Evolutionary conservation across 2,888 invertebrate genomes (phyloP).

Genomic region (Acanthoscelides obtectus): DNA sequence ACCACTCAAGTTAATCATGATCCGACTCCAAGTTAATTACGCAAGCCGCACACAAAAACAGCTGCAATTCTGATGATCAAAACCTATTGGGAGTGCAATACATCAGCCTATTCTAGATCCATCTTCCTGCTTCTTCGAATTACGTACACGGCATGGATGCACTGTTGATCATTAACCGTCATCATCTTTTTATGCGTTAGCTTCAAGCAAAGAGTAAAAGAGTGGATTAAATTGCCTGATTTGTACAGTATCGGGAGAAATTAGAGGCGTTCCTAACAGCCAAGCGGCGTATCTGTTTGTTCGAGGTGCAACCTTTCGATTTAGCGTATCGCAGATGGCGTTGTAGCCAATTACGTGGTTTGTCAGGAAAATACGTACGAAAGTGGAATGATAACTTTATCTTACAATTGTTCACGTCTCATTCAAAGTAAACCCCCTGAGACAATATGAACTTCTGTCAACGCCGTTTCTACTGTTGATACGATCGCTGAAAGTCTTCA

Average conservation of each 20-base stretch:
- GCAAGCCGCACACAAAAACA: neutral
- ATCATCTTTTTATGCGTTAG: neutral
- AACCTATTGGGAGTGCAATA: neutral
- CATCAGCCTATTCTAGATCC: neutral
- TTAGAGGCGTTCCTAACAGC: no score
- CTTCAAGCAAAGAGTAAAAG: neutral
- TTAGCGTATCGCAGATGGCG: no score
- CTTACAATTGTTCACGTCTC: no score
- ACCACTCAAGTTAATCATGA: neutral
- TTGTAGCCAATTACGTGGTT: no score
- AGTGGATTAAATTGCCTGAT: neutral
- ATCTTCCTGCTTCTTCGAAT: neutral
- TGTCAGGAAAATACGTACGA: no score
- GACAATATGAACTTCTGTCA: no score
- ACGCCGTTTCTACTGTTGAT: no score
- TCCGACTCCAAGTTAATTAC: neutral
- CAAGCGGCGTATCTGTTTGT: no score
- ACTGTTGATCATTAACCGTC: neutral
- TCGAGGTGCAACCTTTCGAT: no score
- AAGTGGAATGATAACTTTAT: no score
- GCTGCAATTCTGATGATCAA: neutral
- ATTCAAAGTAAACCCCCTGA: no score
- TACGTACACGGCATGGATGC: neutral
- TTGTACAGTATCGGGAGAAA: neutral
- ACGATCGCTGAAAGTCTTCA: no score